These are phyloP conservation scores for Sebastes minor DNA, from an alignment of 2,797 vertebrate genomes.

Conservation along the genomic window DNA sequence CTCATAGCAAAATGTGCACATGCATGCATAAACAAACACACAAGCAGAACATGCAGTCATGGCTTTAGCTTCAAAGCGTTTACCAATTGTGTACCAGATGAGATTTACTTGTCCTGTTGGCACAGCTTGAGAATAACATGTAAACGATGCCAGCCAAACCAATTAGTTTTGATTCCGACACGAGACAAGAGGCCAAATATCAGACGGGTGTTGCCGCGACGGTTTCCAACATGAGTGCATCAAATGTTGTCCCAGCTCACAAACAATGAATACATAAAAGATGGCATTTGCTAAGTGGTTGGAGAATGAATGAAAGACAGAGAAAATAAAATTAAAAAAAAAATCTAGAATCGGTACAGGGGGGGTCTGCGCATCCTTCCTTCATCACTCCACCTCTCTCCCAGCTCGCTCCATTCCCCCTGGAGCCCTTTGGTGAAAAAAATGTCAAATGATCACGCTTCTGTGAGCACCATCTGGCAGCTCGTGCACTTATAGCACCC, in stretches of 20 bases:
- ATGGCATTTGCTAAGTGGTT: background rate
- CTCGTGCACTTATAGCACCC: slow-evolving; percentile 73
- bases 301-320: background rate
- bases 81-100: slow-evolving; percentile 56
- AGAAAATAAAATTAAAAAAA: background rate
- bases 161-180: slow-evolving; percentile 72
- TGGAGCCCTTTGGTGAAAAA: slow-evolving; percentile 73
- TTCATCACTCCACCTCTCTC: slow-evolving; percentile 32
- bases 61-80: slow-evolving; percentile 53
- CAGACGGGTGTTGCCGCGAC: slow-evolving; percentile 23
- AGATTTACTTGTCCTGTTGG: slow-evolving; percentile 61
- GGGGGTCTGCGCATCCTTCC: slow-evolving; percentile 22
- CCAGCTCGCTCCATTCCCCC: slow-evolving; percentile 47
- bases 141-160: slow-evolving; percentile 61
- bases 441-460: slow-evolving; percentile 81
- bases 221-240: slow-evolving; percentile 5
- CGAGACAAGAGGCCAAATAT: slow-evolving; percentile 53
- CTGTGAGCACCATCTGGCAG: slow-evolving; percentile 85
- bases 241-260: background rate
- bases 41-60: slow-evolving; percentile 14
- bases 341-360: background rate
- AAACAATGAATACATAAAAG: background rate
- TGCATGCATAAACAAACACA: background rate
- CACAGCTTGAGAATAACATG: slow-evolving; percentile 67
- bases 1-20: slow-evolving; percentile 21